Conservation (phyloP, 2,113 vertebrate genomes). For the Phaethon lepturus region DNA sequence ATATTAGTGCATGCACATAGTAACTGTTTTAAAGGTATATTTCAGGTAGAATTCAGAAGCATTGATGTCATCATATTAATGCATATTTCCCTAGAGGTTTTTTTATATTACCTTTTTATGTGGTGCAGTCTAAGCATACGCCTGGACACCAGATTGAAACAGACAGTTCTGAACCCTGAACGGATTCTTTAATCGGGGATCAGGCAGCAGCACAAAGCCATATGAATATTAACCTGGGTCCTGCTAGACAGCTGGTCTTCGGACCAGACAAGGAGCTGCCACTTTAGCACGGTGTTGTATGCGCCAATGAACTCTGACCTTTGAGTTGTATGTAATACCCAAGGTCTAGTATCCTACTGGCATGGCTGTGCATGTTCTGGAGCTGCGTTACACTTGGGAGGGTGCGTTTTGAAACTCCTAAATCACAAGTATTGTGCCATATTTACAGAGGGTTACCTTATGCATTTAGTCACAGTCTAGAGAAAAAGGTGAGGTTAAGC, state of each 20-base stretch:
- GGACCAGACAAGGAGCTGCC: neutral
- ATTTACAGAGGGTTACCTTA: neutral
- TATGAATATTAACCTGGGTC: neutral
- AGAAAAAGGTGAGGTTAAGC: neutral
- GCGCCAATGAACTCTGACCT: neutral
- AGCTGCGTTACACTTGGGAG: neutral
- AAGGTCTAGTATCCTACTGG: neutral
- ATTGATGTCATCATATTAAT: neutral
- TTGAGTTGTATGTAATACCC: neutral
- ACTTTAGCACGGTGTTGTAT: accelerated
- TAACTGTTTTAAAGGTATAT: neutral
- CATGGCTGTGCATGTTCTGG: neutral
- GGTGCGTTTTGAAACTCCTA: neutral
- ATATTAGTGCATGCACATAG: neutral
- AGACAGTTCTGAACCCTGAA: neutral
- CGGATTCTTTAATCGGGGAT: neutral
- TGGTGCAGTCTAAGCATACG: accelerated
- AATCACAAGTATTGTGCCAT: neutral
- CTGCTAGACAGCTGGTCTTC: neutral
- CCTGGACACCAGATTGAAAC: neutral
- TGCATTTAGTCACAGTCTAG: neutral
- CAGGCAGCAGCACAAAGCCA: neutral
- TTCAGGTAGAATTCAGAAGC: neutral
- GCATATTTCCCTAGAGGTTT: accelerated
- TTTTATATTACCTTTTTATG: neutral